Conservation (phyloP, 2,888 invertebrate species). For the Andrena flavipes region DNA sequence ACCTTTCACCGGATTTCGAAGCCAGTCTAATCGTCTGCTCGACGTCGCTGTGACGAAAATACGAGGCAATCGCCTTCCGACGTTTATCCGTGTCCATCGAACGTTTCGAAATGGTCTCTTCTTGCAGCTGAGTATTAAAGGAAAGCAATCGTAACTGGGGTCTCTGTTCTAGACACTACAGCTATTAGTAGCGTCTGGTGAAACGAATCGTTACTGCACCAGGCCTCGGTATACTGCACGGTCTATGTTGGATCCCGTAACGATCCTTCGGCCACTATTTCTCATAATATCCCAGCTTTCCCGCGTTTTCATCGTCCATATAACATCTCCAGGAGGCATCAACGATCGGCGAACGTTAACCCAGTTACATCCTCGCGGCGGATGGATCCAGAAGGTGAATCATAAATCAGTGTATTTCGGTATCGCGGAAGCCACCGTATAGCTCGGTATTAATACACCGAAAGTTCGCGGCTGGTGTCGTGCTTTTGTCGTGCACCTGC, state of each 20-base stretch:
- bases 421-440: conserved; percentile 79
- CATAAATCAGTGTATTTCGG: conserved; percentile 83
- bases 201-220: too few relatives aligned
- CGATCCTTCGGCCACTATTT: conserved; percentile 3
- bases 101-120: neutral
- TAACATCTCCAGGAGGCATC: conserved; percentile 37
- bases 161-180: too few relatives aligned
- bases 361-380: conserved; percentile 45
- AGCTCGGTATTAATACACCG: conserved; percentile 78
- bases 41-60: neutral
- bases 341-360: conserved; percentile 72
- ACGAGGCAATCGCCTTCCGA: too few relatives aligned
- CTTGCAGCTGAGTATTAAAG: too few relatives aligned
- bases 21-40: neutral
- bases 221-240: too few relatives aligned
- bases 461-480: conserved; percentile 58
- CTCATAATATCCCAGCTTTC: neutral
- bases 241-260: neutral
- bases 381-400: conserved; percentile 41
- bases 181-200: too few relatives aligned
- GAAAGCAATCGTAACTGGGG: too few relatives aligned
- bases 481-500: conserved; percentile 47
- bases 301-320: neutral
- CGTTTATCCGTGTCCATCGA: neutral
- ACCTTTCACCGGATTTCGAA: conserved; percentile 44